Evolutionary conservation across 2,888 invertebrate species (phyloP).

Genomic region (Norana najaformis): DNA sequence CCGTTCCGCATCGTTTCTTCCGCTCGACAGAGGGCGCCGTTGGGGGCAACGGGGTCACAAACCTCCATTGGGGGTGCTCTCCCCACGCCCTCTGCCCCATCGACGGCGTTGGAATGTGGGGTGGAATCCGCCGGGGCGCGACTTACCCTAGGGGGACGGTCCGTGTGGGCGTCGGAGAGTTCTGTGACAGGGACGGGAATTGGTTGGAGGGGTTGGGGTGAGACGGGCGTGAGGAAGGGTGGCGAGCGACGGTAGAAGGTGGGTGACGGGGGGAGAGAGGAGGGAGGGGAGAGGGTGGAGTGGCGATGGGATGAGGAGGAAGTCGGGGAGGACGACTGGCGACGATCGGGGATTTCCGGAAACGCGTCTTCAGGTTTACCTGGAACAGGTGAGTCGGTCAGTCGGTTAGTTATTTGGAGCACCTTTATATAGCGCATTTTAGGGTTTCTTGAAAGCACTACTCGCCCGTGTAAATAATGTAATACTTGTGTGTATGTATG

Average conservation of each 20-base stretch:
- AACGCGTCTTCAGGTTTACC: not conserved
- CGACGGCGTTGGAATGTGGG: not conserved
- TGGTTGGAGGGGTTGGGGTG: not conserved
- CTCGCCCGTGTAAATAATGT: too few relatives aligned
- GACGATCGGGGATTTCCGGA: not conserved
- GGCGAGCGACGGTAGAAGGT: not conserved
- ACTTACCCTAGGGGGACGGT: not conserved
- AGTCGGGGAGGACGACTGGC: not conserved
- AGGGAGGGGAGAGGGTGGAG: constrained; percentile 2
- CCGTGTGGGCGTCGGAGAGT: not conserved
- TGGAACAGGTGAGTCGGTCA: not conserved
- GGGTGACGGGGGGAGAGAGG: constrained; percentile 2
- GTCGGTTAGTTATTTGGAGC: too few relatives aligned
- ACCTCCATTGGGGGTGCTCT: not conserved
- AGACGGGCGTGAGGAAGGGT: not conserved
- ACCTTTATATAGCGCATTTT: too few relatives aligned
- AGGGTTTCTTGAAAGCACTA: too few relatives aligned
- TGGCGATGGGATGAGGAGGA: not conserved
- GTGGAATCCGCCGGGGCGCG: not conserved
- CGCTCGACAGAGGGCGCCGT: not conserved
- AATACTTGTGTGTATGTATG: too few relatives aligned
- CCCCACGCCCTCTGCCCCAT: not conserved
- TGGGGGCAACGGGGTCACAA: not conserved
- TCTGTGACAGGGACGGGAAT: not conserved
- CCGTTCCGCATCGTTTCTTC: not conserved